Evolutionary conservation across 1,140 invertebrate genomes (phyloP).

Genomic region (Cecropterus lyciades): DNA sequence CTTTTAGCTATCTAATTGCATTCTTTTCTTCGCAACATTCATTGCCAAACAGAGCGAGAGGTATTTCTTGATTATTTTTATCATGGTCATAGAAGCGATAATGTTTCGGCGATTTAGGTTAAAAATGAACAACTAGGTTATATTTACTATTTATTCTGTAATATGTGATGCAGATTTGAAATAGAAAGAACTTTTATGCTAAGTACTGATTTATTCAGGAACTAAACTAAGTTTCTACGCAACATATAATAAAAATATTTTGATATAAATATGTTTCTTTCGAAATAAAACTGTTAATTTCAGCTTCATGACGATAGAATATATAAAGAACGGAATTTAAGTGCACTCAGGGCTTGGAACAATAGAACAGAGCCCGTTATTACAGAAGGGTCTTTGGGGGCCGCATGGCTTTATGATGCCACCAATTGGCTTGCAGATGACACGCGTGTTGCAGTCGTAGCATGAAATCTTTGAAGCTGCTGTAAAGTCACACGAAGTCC

Average conservation of each 20-base stretch:
- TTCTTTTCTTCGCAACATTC: slow-evolving; percentile 28
- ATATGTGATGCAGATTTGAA: no score
- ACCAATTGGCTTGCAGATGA: slow-evolving; percentile 59
- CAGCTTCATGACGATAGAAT: no score
- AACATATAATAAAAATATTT: no score
- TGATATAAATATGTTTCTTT: no score
- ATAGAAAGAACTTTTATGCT: no score
- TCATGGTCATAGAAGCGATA: no score
- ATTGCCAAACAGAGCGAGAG: neutral
- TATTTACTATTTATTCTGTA: no score
- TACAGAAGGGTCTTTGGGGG: slow-evolving; percentile 51
- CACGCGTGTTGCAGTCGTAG: slow-evolving; percentile 59
- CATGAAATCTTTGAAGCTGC: slow-evolving; percentile 48
- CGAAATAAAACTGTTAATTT: no score
- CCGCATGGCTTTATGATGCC: slow-evolving; percentile 50
- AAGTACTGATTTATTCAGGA: no score
- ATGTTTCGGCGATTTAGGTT: no score
- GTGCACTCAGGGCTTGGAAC: slow-evolving; percentile 48
- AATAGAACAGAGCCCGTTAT: slow-evolving; percentile 56
- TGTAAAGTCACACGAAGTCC: slow-evolving; percentile 52
- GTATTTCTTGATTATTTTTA: neutral
- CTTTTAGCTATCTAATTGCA: slow-evolving; percentile 39
- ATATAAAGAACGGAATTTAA: slow-evolving; percentile 4
- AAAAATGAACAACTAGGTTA: no score
- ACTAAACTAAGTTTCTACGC: no score